Conservation (phyloP, 2,113 vertebrate genomes). For the Casuarius casuarius region DNA sequence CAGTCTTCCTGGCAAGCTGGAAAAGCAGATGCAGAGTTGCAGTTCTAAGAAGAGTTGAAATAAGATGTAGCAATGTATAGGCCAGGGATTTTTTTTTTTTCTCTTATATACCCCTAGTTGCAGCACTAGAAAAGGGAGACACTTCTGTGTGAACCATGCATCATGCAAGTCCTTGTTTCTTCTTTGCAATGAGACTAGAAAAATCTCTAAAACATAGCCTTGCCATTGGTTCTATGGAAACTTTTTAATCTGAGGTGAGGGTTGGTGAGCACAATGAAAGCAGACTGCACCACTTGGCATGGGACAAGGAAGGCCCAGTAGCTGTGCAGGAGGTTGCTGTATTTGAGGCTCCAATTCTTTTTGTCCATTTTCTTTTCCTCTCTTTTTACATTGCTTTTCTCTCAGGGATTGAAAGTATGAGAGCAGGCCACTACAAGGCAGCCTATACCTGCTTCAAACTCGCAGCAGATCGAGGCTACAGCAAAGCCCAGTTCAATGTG, state of each 20-base stretch:
- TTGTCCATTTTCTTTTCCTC: not conserved
- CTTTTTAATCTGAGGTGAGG: not conserved
- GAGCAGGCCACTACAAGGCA: conserved; percentile 64
- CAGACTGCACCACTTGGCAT: not conserved
- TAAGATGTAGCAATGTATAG: not conserved
- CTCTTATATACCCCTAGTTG: conserved; percentile 33
- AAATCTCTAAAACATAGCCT: not conserved
- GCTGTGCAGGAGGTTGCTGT: not conserved
- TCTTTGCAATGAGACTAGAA: not conserved
- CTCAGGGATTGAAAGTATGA: conserved; percentile 85
- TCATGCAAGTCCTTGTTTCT: not conserved
- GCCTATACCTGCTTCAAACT: conserved; percentile 89
- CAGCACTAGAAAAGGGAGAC: not conserved
- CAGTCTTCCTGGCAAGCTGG: conserved; percentile 33
- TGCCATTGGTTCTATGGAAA: not conserved
- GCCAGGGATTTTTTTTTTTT: not conserved
- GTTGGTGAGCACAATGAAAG: not conserved
- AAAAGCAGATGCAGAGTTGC: conserved; percentile 44
- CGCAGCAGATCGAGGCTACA: conserved; percentile 87
- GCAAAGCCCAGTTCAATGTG: conserved; percentile 92
- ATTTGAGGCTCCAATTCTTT: not conserved
- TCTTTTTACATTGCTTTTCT: not conserved
- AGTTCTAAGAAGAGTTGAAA: conserved; percentile 13
- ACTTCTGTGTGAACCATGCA: not conserved
- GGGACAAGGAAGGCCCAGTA: not conserved